These are phyloP conservation scores for Polypterus senegalus DNA, from an alignment of 2,113 vertebrate genomes.

Conservation along the genomic window DNA sequence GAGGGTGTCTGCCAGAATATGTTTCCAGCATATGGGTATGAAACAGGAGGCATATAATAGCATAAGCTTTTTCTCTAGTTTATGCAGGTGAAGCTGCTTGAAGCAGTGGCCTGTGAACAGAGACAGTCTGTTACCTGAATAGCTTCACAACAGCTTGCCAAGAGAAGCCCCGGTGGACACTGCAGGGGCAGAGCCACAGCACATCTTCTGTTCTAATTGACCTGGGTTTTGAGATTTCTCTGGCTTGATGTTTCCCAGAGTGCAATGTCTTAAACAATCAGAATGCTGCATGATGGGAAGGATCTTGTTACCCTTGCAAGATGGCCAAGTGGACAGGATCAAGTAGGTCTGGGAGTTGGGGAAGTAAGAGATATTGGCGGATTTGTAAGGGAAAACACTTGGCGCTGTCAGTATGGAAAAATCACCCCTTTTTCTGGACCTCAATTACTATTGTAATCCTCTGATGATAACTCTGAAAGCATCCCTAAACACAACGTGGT, in stretches of 20 bases:
- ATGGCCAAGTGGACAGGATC: conserved; percentile 60
- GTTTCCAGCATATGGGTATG: conserved; percentile 10
- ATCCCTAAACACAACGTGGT: conserved; percentile 21
- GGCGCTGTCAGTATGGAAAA: conserved; percentile 31
- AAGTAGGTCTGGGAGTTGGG: conserved; percentile 57
- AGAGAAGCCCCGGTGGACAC: conserved; percentile 54
- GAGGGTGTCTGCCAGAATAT: too few relatives aligned
- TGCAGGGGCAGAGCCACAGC: conserved; percentile 52
- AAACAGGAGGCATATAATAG: conserved; percentile 12
- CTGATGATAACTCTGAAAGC: conserved; percentile 14
- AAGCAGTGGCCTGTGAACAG: conserved; percentile 38
- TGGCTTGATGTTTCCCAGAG: conserved; percentile 57
- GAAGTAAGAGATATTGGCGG: conserved; percentile 58
- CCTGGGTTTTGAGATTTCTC: conserved; percentile 71
- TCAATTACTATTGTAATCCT: conserved; percentile 2
- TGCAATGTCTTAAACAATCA: conserved; percentile 30
- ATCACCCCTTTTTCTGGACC: conserved; percentile 8
- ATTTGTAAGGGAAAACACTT: conserved; percentile 54
- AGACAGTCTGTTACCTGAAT: conserved; percentile 41
- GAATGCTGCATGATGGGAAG: conserved; percentile 59
- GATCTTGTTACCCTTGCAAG: conserved; percentile 60
- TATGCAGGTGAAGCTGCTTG: conserved; percentile 49
- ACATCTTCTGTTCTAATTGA: conserved; percentile 72
- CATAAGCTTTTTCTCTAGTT: conserved; percentile 25
- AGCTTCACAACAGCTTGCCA: conserved; percentile 50